Conservation (phyloP, 2,888 invertebrate species). For the Sinopyrophorus schimmeli region DNA sequence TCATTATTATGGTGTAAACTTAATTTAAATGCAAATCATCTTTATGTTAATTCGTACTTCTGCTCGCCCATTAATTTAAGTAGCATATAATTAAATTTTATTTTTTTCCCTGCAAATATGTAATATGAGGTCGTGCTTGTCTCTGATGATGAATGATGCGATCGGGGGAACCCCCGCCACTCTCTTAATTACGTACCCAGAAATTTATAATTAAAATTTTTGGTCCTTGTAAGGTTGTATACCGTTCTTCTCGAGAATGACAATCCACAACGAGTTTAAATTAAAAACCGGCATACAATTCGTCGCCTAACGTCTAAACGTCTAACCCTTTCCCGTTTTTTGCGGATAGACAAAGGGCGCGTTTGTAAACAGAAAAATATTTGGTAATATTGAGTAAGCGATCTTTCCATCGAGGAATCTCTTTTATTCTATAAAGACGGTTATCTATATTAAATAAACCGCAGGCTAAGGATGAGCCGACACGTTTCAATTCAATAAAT, state of each 20-base stretch:
- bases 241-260: conserved; percentile 20
- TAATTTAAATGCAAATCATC: conserved; percentile 58
- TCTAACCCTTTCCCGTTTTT: too few species aligned
- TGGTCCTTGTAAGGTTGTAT: conserved; percentile 37
- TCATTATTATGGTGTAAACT: conserved; percentile 57
- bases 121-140: conserved; percentile 45
- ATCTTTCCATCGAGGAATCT: too few species aligned
- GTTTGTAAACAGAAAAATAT: neutral
- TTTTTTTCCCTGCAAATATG: conserved; percentile 52
- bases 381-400: too few species aligned
- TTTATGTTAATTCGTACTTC: conserved; percentile 56
- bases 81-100: conserved; percentile 72
- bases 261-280: conserved; percentile 23
- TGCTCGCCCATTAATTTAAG: conserved; percentile 68
- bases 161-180: conserved; percentile 40
- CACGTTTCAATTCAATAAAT: conserved; percentile 16
- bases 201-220: conserved; percentile 52
- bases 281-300: conserved; percentile 11
- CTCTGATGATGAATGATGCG: conserved; percentile 48
- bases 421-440: conserved; percentile 5
- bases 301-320: neutral
- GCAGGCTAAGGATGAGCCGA: conserved; percentile 10
- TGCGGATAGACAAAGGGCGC: too few species aligned
- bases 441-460: conserved; percentile 14
- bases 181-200: conserved; percentile 50